Percentiles rank a stretch among this genome's conserved stretches.
phyloP scores from a whole-genome alignment of 2,888 invertebrate species.

The Suillia variegata region DNA sequence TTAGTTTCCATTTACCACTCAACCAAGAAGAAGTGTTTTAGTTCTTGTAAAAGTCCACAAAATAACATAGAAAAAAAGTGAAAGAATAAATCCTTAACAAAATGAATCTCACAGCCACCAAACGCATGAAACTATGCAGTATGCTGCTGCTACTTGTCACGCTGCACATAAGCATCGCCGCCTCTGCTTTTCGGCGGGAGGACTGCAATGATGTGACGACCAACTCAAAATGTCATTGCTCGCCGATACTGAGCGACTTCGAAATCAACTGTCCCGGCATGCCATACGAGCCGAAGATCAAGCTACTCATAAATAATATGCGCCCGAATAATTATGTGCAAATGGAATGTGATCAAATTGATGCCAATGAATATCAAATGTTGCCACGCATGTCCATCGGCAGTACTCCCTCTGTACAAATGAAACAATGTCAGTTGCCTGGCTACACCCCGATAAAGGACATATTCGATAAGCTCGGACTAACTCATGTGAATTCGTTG shows the following conservation, averaged over 20 bases:
- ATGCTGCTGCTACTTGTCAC: no score
- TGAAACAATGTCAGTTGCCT: conserved; percentile 57
- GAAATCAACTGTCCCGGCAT: conserved; percentile 55
- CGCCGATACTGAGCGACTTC: conserved; percentile 47
- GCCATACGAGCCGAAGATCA: conserved; percentile 48
- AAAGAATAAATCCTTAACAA: no score
- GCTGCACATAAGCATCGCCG: no score
- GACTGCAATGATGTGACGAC: conserved; percentile 47
- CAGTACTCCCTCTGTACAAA: conserved; percentile 49
- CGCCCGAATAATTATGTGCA: conserved; percentile 48
- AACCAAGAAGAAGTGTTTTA: no score
- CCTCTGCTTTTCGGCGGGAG: no score
- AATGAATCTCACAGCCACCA: no score
- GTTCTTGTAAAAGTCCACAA: no score
- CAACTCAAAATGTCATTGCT: conserved; percentile 49
- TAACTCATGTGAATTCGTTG: conserved; percentile 57
- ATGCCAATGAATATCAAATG: conserved; percentile 47
- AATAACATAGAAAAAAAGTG: no score
- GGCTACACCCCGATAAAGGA: conserved; percentile 60
- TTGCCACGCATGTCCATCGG: conserved; percentile 55
- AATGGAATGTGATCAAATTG: conserved; percentile 54
- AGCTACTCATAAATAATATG: conserved; percentile 53
- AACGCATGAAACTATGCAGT: no score
- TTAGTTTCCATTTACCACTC: no score
- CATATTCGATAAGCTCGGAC: conserved; percentile 54